Evolutionary conservation across 2,797 vertebrate species (phyloP).

Genomic region (Nannoperca australis): DNA sequence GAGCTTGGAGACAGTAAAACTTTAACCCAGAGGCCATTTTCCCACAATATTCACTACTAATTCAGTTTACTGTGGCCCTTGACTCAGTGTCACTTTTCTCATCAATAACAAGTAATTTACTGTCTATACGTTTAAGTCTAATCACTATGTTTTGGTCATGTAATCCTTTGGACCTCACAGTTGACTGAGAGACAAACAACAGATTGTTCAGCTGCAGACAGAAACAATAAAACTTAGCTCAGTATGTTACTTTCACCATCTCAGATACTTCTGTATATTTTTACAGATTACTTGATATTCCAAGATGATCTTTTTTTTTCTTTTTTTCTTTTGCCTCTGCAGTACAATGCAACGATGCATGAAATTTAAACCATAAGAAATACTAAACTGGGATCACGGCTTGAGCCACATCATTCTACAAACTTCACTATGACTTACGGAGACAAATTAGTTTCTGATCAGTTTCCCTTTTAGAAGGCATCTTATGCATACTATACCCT

Average conservation of each 20-base stretch:
- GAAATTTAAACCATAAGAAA: slow-evolving; percentile 49
- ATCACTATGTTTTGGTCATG: slow-evolving; percentile 50
- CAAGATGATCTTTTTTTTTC: slow-evolving; percentile 14
- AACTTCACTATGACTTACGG: slow-evolving; percentile 58
- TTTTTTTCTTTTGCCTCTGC: slow-evolving; percentile 23
- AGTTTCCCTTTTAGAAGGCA: slow-evolving; percentile 48
- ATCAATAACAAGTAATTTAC: slow-evolving; percentile 19
- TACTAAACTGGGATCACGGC: slow-evolving; percentile 44
- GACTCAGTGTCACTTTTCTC: slow-evolving; percentile 16
- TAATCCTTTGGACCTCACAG: slow-evolving; percentile 50
- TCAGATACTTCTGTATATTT: neutral
- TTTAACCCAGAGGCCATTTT: slow-evolving; percentile 7
- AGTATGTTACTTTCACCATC: neutral
- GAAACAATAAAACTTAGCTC: slow-evolving; percentile 38
- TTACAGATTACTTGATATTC: slow-evolving; percentile 22
- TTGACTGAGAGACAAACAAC: slow-evolving; percentile 51
- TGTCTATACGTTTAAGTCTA: slow-evolving; percentile 41
- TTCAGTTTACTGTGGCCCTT: slow-evolving; percentile 24
- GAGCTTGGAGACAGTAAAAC: neutral
- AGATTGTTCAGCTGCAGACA: slow-evolving; percentile 51
- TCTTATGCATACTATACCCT: slow-evolving; percentile 35
- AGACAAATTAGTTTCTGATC: slow-evolving; percentile 64
- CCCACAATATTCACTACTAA: slow-evolving; percentile 8
- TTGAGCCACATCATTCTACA: slow-evolving; percentile 57
- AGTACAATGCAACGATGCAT: slow-evolving; percentile 36